Conservation (phyloP, 2,888 invertebrate genomes). For the Sphaerophoria taeniata region DNA sequence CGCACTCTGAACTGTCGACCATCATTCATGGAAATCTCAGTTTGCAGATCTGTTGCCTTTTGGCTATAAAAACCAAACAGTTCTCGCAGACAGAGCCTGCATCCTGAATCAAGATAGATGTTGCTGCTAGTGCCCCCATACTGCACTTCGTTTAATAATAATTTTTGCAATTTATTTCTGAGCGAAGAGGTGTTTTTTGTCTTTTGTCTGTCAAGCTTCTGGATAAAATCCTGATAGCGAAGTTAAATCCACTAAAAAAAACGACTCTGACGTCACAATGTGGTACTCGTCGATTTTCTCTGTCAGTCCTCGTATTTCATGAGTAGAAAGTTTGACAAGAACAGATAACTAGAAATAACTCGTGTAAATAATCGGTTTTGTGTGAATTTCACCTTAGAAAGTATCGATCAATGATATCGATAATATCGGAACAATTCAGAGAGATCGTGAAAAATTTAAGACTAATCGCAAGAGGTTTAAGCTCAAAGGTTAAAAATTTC, state of each 20-base stretch:
- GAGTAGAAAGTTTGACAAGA: too few relatives aligned
- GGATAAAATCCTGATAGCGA: slow-evolving; percentile 52
- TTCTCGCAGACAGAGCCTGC: slow-evolving; percentile 2
- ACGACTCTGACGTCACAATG: too few relatives aligned
- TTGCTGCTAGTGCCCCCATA: slow-evolving; percentile 56
- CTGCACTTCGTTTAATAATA: slow-evolving; percentile 65
- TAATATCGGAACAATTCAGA: slow-evolving; percentile 42
- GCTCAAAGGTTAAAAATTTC: background rate
- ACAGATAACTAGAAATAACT: too few relatives aligned
- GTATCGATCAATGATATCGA: slow-evolving; percentile 57
- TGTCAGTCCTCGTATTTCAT: too few relatives aligned
- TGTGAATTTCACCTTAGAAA: background rate
- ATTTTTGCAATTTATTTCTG: slow-evolving; percentile 71
- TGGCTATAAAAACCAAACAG: slow-evolving; percentile 39
- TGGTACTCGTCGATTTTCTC: too few relatives aligned
- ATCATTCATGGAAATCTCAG: slow-evolving; percentile 73
- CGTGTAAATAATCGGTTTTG: too few relatives aligned
- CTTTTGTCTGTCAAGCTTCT: slow-evolving; percentile 56
- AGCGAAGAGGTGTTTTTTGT: slow-evolving; percentile 41
- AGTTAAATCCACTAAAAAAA: too few relatives aligned
- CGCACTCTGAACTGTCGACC: slow-evolving; percentile 4
- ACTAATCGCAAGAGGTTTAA: slow-evolving; percentile 17
- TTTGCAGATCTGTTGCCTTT: slow-evolving; percentile 60
- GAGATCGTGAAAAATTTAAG: slow-evolving; percentile 65
- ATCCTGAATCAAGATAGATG: slow-evolving; percentile 68